Conservation (phyloP, 2,797 vertebrate genomes). For the Coregonus sp. region DNA sequence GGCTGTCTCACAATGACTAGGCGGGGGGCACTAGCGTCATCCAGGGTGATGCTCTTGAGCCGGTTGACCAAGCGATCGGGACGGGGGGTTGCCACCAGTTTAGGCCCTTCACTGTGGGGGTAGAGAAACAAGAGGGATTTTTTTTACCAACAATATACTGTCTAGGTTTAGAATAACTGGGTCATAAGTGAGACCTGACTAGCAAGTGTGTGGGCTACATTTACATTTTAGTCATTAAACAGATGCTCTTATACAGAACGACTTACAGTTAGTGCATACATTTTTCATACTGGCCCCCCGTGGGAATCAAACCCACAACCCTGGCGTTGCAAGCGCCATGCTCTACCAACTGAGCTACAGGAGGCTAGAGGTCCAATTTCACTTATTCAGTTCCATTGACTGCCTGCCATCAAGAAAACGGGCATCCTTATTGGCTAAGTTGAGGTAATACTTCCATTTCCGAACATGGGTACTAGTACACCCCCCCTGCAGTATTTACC, state of each 20-base stretch:
- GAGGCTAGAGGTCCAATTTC: not conserved
- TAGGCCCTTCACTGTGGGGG: slow-evolving; percentile 86
- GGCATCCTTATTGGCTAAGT: not conserved
- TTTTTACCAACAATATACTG: not conserved
- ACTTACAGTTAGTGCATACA: no score
- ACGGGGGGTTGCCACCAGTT: slow-evolving; percentile 90
- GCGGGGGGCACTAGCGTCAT: slow-evolving; percentile 93
- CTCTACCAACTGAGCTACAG: no score
- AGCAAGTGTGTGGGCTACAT: not conserved
- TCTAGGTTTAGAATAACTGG: not conserved
- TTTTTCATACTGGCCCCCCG: no score
- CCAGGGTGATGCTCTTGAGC: slow-evolving; percentile 95
- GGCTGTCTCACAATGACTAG: slow-evolving; percentile 95
- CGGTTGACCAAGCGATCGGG: slow-evolving; percentile 96
- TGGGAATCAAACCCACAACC: no score
- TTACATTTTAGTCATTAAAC: no score
- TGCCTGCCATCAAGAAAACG: not conserved
- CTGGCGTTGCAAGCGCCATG: no score
- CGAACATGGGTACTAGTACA: not conserved
- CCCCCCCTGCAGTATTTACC: slow-evolving; percentile 65
- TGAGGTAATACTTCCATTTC: no score
- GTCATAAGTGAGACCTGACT: not conserved
- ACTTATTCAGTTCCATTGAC: not conserved
- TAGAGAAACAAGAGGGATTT: not conserved
- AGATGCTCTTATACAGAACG: no score